Conservation (phyloP, 53 echinoderm and acorn worm genomes). For the Apostichopus leukothele region DNA sequence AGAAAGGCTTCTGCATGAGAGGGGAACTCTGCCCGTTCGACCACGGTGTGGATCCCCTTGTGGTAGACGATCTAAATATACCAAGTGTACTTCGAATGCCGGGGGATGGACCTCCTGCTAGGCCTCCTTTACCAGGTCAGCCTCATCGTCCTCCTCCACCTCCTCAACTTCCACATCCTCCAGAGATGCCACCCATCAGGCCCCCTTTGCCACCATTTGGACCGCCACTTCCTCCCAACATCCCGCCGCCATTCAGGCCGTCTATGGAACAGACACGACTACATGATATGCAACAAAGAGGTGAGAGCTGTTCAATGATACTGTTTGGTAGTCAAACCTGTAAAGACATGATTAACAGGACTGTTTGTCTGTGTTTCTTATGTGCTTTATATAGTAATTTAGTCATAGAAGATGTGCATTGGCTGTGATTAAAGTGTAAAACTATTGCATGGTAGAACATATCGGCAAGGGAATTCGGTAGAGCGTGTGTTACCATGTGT, state of each 20-base stretch:
- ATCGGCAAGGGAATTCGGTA: too few species aligned
- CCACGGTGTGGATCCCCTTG: slow-evolving; percentile 91
- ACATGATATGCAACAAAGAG: slow-evolving; percentile 26
- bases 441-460: too few species aligned
- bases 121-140: slow-evolving; percentile 57
- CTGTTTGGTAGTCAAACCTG: too few species aligned
- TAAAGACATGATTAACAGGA: too few species aligned
- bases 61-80: slow-evolving; percentile 84
- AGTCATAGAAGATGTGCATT: too few species aligned
- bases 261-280: slow-evolving; percentile 48
- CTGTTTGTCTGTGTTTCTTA: too few species aligned
- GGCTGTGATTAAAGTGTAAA: too few species aligned
- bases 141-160: slow-evolving; percentile 73
- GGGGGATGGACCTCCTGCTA: slow-evolving; percentile 41
- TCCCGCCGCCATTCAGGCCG: slow-evolving; percentile 36
- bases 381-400: too few species aligned
- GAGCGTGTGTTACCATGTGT: too few species aligned
- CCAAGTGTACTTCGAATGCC: slow-evolving; percentile 26
- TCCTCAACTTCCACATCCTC: slow-evolving; percentile 53
- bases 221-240: slow-evolving; percentile 44
- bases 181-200: slow-evolving; percentile 48
- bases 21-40: slow-evolving; percentile 94
- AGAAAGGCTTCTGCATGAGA: slow-evolving; percentile 96
- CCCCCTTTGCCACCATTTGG: slow-evolving; percentile 47
- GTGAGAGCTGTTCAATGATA: neutral